Percentiles rank a stretch among this genome's conserved stretches.
Evolutionary conservation across 2,888 invertebrate genomes (phyloP).

Genomic region (Drosophila nr. perissopoda): DNA sequence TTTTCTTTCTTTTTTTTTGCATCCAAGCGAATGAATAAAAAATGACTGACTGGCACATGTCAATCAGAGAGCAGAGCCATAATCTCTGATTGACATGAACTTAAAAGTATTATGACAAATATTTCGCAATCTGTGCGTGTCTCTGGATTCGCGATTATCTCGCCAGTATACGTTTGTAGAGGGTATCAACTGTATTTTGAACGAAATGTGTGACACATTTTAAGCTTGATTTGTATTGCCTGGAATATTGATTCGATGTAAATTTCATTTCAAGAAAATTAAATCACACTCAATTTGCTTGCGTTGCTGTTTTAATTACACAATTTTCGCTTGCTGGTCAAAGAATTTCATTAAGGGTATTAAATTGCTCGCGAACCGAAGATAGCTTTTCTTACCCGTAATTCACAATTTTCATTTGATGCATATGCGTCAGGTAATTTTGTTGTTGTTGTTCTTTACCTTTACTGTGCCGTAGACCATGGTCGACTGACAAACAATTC

Average conservation of each 20-base stretch:
- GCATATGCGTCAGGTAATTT: conserved; percentile 20
- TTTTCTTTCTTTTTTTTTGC: not conserved
- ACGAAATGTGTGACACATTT: not conserved
- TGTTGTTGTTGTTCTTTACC: not conserved
- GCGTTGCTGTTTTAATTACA: not conserved
- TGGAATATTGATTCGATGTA: not conserved
- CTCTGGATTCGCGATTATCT: conserved; percentile 16
- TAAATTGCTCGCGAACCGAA: not conserved
- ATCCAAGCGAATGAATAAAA: conserved; percentile 5
- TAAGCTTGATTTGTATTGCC: not conserved
- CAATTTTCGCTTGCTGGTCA: not conserved
- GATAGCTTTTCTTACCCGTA: not conserved
- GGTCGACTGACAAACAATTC: conserved; percentile 43
- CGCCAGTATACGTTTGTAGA: not conserved
- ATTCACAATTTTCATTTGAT: not conserved
- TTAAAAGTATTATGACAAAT: conserved; percentile 81
- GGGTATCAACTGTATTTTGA: conserved; percentile 1
- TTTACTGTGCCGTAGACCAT: conserved; percentile 12
- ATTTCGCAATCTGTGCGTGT: conserved; percentile 69
- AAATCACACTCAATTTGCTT: conserved; percentile 1
- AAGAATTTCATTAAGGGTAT: conserved; percentile 8
- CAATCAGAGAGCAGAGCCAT: conserved; percentile 71
- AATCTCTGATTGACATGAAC: conserved; percentile 79
- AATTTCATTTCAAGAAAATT: not conserved
- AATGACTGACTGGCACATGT: conserved; percentile 70